Base-by-base conservation (phyloP, 1,140 invertebrate genomes). In the Choristoneura fumiferana region DNA sequence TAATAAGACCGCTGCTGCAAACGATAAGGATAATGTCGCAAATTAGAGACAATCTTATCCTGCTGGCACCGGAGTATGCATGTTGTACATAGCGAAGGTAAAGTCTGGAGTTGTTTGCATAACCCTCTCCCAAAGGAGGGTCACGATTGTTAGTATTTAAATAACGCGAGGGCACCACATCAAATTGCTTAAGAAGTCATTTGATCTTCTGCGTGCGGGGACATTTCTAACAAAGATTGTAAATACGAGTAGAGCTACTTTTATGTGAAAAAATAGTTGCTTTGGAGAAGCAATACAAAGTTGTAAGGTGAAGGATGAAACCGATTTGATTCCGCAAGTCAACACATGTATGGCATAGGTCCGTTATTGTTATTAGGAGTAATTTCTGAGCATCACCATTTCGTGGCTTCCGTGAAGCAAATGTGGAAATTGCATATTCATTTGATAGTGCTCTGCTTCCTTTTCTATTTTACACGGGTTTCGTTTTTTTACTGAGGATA, bases 91-190 rank as follows among this genome's bases (percentile, higher is more conserved):
- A 6, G n/a, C n/a, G n/a, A 6, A 29, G 22, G 22, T 58, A 62
- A 58, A 70, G 63, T 68, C 65, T 60, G 12, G 60, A 64, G 57
- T 70, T 66, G 65, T 71, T 69, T 65, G 61, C 60, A 66, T 67
- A 60, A 66, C 59, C 40, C 57, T 55, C 60, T 63, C 59, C 57
- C 38, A 60, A n/a, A n/a, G n/a, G 60, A 71, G 63, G 69, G 65
- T 61, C 61, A 62, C 39, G 49, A 56, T 63, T 63, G 58, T 66
- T 63, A 60, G 37, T 63, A 66, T 64, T 74, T 74, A 67, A 64
- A 71, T 74, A 69, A 62, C 35, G 34, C 40, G 40, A 12, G 54
- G 57, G 39, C 43, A 49, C 17, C 40, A 15, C 43, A 22, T 49
- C 43, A 49, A 49, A 49, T 49, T 49, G 43, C 54, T 59, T 52